These are phyloP conservation scores for Odocoileus virginianus DNA, from an alignment of 2,113 vertebrate species.

Conservation along the genomic window DNA sequence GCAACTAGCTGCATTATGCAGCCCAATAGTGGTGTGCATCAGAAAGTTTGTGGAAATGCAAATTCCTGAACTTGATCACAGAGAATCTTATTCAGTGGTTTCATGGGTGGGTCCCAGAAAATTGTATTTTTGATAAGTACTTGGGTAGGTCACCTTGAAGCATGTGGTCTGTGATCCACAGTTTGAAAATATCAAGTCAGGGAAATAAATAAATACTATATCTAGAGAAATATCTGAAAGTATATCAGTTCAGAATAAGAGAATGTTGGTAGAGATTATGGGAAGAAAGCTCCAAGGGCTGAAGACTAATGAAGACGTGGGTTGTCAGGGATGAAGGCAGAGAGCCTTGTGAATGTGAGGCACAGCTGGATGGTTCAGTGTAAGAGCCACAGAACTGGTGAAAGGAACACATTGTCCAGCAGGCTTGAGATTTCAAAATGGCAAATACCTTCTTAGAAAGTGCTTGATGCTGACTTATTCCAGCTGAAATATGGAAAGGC, in stretches of 20 bases:
- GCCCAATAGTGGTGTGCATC: fast-evolving
- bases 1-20: background rate
- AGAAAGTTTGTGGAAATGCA: background rate
- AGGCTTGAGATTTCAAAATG: background rate
- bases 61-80: background rate
- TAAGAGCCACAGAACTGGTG: background rate
- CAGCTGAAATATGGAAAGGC: background rate
- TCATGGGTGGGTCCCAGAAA: background rate
- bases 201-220: background rate
- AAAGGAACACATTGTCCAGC: background rate
- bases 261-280: background rate
- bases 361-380: too few relatives aligned
- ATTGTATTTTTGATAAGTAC: background rate
- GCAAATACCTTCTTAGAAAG: background rate
- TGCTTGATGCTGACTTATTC: background rate
- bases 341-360: background rate
- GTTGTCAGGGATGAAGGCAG: background rate
- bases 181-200: background rate
- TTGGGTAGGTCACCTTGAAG: background rate
- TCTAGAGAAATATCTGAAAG: background rate
- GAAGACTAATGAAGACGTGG: background rate
- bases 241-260: background rate
- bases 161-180: background rate
- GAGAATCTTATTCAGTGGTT: background rate
- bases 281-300: background rate